Evolutionary conservation across 2,113 vertebrate species (phyloP), one percentile per base, ranked within the genome.

Genomic region (Mohoua ochrocephala): DNA sequence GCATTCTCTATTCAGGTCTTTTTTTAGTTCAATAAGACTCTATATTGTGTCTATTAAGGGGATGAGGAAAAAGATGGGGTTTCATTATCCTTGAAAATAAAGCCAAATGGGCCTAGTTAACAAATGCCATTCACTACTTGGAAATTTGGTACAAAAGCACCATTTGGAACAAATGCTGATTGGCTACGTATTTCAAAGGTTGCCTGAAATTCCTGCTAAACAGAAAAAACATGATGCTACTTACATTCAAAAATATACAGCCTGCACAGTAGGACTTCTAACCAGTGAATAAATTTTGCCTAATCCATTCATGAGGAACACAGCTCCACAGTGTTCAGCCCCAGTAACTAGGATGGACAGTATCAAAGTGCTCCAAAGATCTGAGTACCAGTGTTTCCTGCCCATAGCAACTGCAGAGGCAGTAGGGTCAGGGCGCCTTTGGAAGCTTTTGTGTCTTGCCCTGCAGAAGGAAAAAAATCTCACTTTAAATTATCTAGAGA

Each of bases 101-200:
- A 87, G 89, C 76, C 91, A 89, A 89, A 80, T 54, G 19, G 74
- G 45, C n/a, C 42, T 74, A 95, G 91, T 83, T 95, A 89, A 94
- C 92, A 96, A 95, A 65, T 53, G 65, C 61, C 68, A 90, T 93
- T 91, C 94, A 89, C 56, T 94, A 95, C 93, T 13, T 95, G 59
- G 52, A 97, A 91, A 97, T 89, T 87, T 95, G 89, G 71, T 91
- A 95, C 94, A 96, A 97, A 97, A 94, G 54, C 35, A 35, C 28
- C 80, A 83, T 97, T 96, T 90, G 69, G 86, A 97, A 96, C 45
- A 93, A 87, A 71, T 41, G 64, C 83, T 92, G 92, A 95, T 91
- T 89, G 86, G 84, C 74, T 88, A 88, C 1, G 5, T 93, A 79
- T 96, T 96, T 96, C 84, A 96, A 91, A 95, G 84, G 84, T 90